phyloP scores from a whole-genome alignment of 2,113 vertebrate species.

The Peromyscus californicus region DNA sequence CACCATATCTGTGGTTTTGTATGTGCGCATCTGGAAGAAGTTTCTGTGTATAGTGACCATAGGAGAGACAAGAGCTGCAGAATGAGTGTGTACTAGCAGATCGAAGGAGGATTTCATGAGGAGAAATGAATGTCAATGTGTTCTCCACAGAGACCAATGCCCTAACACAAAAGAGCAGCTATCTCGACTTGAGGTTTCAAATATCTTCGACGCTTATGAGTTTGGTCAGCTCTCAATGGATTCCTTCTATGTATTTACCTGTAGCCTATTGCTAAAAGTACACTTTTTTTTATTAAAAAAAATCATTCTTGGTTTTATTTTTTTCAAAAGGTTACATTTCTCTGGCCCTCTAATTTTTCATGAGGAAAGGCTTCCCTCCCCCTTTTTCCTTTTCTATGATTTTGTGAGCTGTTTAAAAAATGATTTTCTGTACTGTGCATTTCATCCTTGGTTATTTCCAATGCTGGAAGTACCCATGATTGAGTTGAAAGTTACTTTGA shows the following conservation, averaged over 20 bases:
- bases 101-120: neutral
- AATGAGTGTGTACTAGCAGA: no score
- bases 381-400: no score
- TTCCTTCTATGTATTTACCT: neutral
- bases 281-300: neutral
- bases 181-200: neutral
- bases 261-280: neutral
- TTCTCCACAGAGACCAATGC: neutral
- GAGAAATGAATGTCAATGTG: neutral
- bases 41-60: neutral
- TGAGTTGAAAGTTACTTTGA: neutral
- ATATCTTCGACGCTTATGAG: neutral
- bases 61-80: neutral
- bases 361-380: neutral
- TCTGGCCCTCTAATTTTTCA: neutral
- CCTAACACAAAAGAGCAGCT: neutral
- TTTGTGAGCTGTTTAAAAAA: neutral
- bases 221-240: neutral
- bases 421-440: neutral
- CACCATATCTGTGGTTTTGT: no score
- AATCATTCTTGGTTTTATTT: neutral
- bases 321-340: neutral
- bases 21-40: neutral
- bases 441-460: no score
- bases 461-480: neutral